Evolutionary conservation across 64 coral and sea anemone species (phyloP), one percentile per base, ranked within the genome.

Genomic region (Catalaphyllia jardinei): DNA sequence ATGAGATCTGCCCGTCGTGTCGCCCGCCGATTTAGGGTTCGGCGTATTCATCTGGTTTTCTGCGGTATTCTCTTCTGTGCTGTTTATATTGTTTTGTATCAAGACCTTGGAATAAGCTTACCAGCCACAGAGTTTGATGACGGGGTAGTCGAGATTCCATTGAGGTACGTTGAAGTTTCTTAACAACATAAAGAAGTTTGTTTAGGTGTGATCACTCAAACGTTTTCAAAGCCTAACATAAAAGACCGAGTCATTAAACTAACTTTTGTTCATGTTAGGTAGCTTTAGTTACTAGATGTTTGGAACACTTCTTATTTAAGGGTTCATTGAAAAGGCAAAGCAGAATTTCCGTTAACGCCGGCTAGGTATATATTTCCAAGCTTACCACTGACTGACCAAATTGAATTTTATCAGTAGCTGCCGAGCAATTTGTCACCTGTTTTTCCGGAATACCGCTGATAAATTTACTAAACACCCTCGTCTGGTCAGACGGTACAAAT

Each of bases 11-110:
- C 50, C 62, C 62, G 62, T 46, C 81, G 62, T 52, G 14, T 84
- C 62, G 24, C 33, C 38, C 81, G 81, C 38, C 81, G 81, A 69
- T 69, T 84, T 28, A 24, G 81, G 81, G 35, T 71, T 71, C 81
- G 35, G 17, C 63, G 61, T 20, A 62, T 64, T 8, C 81, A 84
- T 38, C 33, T 84, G 65, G 62, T 22, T 28, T 84, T 84, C 31
- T 84, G 81, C 50, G 81, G 62, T 27, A 33, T 84, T 24, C 12
- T 84, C 3, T 69, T 84, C 24, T 84, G 81, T 12, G 81, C 62
- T 51, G 50, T 84, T 84, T 84, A 84, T 25, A 65, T 84, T 84
- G 62, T 84, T 0, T 63, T 84, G 29, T 84, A 84, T 50, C 81
- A 49, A 9, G 81, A 84, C 20, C 38, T 84, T 51, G 81, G 81